These are phyloP conservation scores for Mycalesis mineus DNA, from an alignment of 2,888 invertebrate genomes.

Conservation along the genomic window DNA sequence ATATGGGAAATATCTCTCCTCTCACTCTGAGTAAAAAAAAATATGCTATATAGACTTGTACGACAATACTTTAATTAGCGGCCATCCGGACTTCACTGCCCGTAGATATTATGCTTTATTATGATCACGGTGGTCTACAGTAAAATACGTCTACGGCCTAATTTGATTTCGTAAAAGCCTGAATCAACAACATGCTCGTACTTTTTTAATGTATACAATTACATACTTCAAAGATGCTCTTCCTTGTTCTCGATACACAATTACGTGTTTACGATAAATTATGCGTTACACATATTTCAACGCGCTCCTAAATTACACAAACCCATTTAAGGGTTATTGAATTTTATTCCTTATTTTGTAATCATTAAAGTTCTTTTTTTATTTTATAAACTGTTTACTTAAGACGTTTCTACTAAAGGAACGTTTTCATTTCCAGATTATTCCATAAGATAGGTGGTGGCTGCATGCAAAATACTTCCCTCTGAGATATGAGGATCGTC, in stretches of 20 bases:
- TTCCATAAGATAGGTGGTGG: conserved; percentile 69
- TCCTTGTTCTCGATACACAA: conserved; percentile 53
- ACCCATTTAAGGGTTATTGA: background rate
- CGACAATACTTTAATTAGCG: too few relatives aligned
- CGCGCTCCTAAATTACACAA: conserved; percentile 31
- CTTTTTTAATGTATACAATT: conserved; percentile 52
- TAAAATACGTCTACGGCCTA: conserved; percentile 28
- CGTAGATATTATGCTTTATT: too few relatives aligned
- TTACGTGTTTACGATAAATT: conserved; percentile 70
- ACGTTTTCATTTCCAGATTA: conserved; percentile 59
- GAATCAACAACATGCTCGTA: conserved; percentile 38
- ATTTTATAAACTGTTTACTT: background rate
- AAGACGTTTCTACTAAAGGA: conserved; percentile 11
- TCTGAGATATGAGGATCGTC: conserved; percentile 71
- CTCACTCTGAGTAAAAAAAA: too few relatives aligned
- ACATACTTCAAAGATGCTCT: conserved; percentile 50
- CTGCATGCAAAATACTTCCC: conserved; percentile 75
- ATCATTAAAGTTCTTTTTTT: conserved; percentile 29
- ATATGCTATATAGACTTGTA: too few relatives aligned
- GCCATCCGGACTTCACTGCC: too few relatives aligned
- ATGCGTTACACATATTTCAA: conserved; percentile 49
- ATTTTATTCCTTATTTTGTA: conserved; percentile 24
- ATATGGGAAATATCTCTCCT: too few relatives aligned
- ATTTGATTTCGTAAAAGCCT: conserved; percentile 26
- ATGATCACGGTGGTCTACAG: conserved; percentile 23